Conservation (phyloP, 2,888 invertebrate genomes). For the Proisotoma minuta region DNA sequence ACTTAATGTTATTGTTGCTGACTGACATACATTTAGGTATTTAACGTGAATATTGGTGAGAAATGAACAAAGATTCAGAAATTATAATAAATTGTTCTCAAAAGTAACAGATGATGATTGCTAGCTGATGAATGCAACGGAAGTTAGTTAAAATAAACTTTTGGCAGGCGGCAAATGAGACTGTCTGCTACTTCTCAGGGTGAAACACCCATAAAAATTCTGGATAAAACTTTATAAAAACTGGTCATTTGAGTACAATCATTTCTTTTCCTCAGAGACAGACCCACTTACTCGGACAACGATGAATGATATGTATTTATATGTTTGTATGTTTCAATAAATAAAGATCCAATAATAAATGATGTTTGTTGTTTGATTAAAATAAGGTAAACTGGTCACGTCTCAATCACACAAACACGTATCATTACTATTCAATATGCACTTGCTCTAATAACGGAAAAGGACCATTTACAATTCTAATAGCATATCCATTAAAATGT, state of each 20-base stretch:
- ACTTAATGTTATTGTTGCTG: too few relatives aligned
- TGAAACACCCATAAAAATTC: not conserved
- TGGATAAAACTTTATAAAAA: not conserved
- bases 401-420: conserved; percentile 11
- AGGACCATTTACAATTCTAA: not conserved
- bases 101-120: conserved; percentile 3
- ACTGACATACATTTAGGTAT: too few relatives aligned
- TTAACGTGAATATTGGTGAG: too few relatives aligned
- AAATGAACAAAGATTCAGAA: too few relatives aligned
- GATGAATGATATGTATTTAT: not conserved
- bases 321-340: not conserved
- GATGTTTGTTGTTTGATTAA: conserved; percentile 4
- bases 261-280: not conserved
- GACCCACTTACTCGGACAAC: not conserved
- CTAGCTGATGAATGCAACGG: not conserved
- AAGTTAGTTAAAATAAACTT: not conserved
- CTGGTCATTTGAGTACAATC: conserved; percentile 4
- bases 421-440: conserved; percentile 6
- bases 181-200: not conserved
- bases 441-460: conserved; percentile 7
- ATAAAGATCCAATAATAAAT: conserved; percentile 2
- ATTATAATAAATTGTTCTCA: too few relatives aligned
- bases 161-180: not conserved
- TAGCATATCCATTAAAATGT: too few relatives aligned
- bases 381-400: conserved; percentile 4